These are phyloP conservation scores for Neotoma lepida DNA, from an alignment of 2,113 vertebrate genomes.

Conservation along the genomic window DNA sequence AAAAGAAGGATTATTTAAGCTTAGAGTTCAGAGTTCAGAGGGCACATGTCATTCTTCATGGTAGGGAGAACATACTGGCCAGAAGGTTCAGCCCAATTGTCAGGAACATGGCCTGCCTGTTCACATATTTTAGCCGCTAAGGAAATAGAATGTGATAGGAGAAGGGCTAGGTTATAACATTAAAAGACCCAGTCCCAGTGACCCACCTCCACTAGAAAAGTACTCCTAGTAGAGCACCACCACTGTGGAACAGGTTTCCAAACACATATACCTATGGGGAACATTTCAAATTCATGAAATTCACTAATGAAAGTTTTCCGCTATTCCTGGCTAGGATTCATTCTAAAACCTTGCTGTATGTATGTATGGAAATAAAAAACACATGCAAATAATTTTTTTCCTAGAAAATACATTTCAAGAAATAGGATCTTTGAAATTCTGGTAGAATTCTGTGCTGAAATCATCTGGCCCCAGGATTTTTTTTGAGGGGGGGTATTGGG, in stretches of 20 bases:
- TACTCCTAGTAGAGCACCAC: not conserved
- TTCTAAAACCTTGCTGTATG: not conserved
- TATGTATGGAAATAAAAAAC: slow-evolving; percentile 26
- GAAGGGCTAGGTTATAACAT: not conserved
- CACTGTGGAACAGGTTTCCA: not conserved
- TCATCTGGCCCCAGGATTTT: too few species aligned
- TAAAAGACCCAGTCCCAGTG: not conserved
- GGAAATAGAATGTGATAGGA: not conserved
- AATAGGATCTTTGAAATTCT: too few species aligned
- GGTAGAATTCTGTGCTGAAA: too few species aligned
- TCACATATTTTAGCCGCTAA: not conserved
- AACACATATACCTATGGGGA: not conserved
- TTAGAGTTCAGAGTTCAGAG: not conserved
- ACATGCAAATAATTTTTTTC: not conserved
- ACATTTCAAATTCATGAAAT: not conserved
- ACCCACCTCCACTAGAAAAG: too few species aligned
- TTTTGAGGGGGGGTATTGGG: too few species aligned
- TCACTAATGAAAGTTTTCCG: not conserved
- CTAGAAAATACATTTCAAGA: too few species aligned
- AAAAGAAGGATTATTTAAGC: not conserved
- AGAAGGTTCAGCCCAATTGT: not conserved
- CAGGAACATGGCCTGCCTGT: not conserved
- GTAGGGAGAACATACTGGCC: not conserved
- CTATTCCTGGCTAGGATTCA: not conserved
- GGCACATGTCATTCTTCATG: not conserved